Evolutionary conservation across 2,888 invertebrate species (phyloP), one percentile per base, ranked within the genome.

Genomic region (Deilephila porcellus): DNA sequence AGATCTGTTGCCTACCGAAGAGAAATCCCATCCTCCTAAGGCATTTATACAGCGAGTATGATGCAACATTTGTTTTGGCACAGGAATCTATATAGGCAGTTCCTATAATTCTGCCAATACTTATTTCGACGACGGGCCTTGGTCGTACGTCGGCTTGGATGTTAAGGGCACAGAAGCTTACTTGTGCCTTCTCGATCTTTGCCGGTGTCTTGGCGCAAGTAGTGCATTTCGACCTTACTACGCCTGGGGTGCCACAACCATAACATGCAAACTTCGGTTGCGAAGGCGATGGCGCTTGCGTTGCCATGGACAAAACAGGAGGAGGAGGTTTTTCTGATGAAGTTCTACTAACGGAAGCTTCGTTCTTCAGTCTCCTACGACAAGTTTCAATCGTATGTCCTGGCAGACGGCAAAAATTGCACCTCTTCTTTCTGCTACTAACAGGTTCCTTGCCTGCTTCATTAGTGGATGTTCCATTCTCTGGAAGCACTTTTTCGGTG

Each of bases 201-300:
- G 0, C 37, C 34, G 2, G 56, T 5, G 59, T 19, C 32, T 71
- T 74, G n/a, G 20, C 11, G 32, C 25, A 25, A 25, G 25, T 25
- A 25, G 25, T 25, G 25, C 25, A 25, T 25, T 25, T 25, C 25
- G 25, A 25, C 25, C 25, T 25, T 25, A 25, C 25, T 25, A 25
- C 25, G 25, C 25, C 25, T 25, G 25, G 25, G 25, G 25, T 25
- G 25, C 25, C 25, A 25, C 25, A 25, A 25, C 25, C 25, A 25
- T 25, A 25, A 25, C 78, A 78, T 0, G 72, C 70, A 59, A 79
- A 78, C 45, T 64, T 75, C 2, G 78, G 74, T 20, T 75, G 74
- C 4, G 78, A 79, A 8, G 75, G 75, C 11, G 78, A 78, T 20
- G 78, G 76, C 45, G 71, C 74, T 71, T 78, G 79, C 3, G 76